Conservation (phyloP, 2,113 vertebrate genomes). For the Coptodon bakossiorum region DNA sequence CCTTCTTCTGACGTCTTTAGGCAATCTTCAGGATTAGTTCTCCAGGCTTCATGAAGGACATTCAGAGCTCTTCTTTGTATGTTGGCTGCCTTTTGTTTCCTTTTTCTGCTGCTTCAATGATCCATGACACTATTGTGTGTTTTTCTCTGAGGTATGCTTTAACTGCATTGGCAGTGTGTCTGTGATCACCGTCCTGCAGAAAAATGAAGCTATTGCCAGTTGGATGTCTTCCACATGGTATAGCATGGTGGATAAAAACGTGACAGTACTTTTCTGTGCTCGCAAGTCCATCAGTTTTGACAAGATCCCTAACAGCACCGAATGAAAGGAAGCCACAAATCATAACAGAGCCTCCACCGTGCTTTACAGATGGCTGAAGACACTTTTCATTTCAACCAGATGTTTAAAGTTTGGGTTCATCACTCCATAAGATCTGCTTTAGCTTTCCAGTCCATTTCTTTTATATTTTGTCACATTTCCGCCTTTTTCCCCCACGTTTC, state of each 20-base stretch:
- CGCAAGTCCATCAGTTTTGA: background rate
- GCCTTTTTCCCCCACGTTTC: accelerated
- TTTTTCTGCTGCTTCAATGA: background rate
- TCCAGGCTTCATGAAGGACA: background rate
- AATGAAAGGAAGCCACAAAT: background rate
- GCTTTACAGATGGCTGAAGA: background rate
- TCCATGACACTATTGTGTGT: background rate
- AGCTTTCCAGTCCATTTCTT: background rate
- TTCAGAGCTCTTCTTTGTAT: background rate
- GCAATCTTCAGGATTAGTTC: background rate
- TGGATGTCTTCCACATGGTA: background rate
- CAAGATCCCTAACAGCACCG: background rate
- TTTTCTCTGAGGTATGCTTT: background rate
- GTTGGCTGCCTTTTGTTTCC: background rate
- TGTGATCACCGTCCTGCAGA: background rate
- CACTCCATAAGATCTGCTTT: background rate
- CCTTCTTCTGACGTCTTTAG: background rate
- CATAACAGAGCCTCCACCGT: background rate
- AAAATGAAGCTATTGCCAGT: background rate
- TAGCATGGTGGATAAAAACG: background rate
- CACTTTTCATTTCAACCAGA: background rate
- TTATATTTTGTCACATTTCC: background rate
- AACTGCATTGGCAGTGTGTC: background rate
- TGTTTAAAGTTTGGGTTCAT: background rate
- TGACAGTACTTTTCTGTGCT: background rate